Base-by-base conservation (phyloP, 2,888 invertebrate genomes). In the Ectobius pallidus region DNA sequence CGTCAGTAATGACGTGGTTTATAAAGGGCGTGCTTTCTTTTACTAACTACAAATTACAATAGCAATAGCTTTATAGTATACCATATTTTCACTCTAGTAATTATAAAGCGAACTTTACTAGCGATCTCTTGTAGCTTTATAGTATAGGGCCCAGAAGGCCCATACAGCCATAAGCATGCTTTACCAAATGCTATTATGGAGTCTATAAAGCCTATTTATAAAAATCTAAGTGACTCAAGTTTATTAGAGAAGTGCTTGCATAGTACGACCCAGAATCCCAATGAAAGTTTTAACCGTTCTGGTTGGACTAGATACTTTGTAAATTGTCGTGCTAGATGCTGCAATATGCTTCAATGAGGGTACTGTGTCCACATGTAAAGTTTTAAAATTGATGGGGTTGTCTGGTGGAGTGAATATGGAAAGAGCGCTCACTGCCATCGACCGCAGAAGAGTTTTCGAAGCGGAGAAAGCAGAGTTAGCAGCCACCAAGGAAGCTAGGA, bases 261-360 rank as follows among this genome's bases (percentile, higher is more conserved):
- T 20, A 65, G 71, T 0, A 20, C 68, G n/a, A 74, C 69, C 14
- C 75, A 75, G 27, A 75, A 74, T 61, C 69, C 39, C 14, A 77
- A 77, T 46, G 74, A 76, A 69, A 69, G 58, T 52, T 73, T 77
- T 52, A 72, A 75, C 32, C 55, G 42, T 22, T 4, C 62, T 6
- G 61, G 73, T 34, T 74, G 75, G 73, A 61, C 42, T 52, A 46
- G 67, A 18, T 55, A 73, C 69, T 16, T 39, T 75, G 49, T 44
- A 70, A 32, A 69, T 69, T 27, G 74, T 55, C 25, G 70, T 70
- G n/a, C 16, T 42, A 62, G 72, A 72, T 65, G 74, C 70, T 52
- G 70, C 58, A 32, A n/a, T 72, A 16, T 20, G 14, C 30, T 74
- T 69, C 44, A 75, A 75, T 63, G 68, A 70, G 20, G 68, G 70